Conservation (phyloP, 2,113 vertebrate species). For the Pao palembangensis region DNA sequence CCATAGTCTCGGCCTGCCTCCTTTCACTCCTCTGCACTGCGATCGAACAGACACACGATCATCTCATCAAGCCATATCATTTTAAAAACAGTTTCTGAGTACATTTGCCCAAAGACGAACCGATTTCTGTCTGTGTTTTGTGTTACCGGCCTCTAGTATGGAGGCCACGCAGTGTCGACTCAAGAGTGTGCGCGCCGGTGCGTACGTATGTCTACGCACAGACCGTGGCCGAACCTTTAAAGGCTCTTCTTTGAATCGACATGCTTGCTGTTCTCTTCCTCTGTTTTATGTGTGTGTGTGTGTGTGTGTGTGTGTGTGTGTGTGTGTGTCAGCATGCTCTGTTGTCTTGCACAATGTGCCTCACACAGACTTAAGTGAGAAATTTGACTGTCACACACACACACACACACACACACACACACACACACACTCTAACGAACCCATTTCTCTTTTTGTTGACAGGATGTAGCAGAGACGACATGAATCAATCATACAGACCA, state of each 20-base stretch:
- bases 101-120: constrained; percentile 18
- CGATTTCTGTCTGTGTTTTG: constrained; percentile 38
- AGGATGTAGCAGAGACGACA: constrained; percentile 80
- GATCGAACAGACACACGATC: constrained; percentile 46
- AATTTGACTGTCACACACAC: background rate
- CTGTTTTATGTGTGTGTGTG: too few species aligned
- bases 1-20: constrained; percentile 38
- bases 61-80: constrained; percentile 37
- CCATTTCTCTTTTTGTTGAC: constrained; percentile 30
- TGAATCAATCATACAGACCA: constrained; percentile 92
- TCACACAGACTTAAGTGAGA: background rate
- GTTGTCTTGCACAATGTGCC: background rate
- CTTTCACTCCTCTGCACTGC: constrained; percentile 27
- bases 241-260: constrained; percentile 14
- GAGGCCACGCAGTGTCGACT: constrained; percentile 62
- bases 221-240: constrained; percentile 14
- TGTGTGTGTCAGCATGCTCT: background rate
- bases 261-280: background rate
- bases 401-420: too few species aligned
- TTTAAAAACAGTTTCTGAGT: constrained; percentile 43
- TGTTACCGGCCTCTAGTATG: constrained; percentile 60
- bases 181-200: constrained; percentile 5
- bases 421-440: constrained; percentile 5
- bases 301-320: background rate
- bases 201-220: background rate